Base-by-base conservation (phyloP, 2,797 vertebrate species). In the Bufotes viridis region DNA sequence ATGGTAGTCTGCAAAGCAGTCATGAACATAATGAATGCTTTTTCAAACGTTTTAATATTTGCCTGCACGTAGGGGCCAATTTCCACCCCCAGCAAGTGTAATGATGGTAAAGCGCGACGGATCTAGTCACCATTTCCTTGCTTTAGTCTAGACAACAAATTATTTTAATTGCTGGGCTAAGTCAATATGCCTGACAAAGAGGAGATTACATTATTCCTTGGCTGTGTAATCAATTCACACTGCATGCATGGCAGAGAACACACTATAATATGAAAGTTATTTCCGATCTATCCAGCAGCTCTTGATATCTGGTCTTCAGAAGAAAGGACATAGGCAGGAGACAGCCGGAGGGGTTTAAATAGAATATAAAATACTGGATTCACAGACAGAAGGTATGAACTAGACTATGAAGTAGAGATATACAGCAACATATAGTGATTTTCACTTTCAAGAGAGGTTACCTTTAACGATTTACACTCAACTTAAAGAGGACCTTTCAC, bases 171-270 rank as follows among this genome's bases (percentile, higher is more conserved):
- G 63, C 55, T 42, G 22, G 63, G 78, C 67, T 51, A 84, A 80
- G 63, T 84, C 83, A 85, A 89, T 85, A 78, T 75, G 78, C 67
- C 83, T 76, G 78, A 89, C 78, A 85, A 85, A 57, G 49, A 81
- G 12, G 58, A 89, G 83, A 85, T 81, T 85, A 88, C 58, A 82
- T 89, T 85, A 85, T 76, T 85, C 26, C 67, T 81, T 84, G 60
- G 53, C 81, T 58, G 74, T 70, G 26, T 75, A 83, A 88, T 88
- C 61, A 67, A 88, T 88, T 84, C 60, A 88, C 81, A 34, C 87
- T 63, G 87, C 13, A 57, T 55, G 49, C 58, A 1, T 80, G 87
- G 55, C 63, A 10, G 74, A 85, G 61, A 55, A 76, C 58, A 81
- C 58, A 61, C 74, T 65, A 82, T 65, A 42, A 63, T 63, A 80